Conservation (phyloP, 2,113 vertebrate genomes). For the Furnarius figulus region DNA sequence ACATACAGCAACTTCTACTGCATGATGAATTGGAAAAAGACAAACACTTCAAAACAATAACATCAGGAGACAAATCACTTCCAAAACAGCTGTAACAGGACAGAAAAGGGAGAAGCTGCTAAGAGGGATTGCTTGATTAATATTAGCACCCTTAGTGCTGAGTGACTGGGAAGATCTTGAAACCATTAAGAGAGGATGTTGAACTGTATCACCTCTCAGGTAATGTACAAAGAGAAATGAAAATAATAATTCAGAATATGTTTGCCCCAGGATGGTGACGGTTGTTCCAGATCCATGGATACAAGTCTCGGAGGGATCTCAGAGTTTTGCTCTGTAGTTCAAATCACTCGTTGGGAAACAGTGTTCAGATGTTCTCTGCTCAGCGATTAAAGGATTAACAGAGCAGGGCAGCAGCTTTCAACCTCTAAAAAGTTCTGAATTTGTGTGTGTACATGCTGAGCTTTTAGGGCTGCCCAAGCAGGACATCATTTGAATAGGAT, state of each 20-base stretch:
- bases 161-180: neutral
- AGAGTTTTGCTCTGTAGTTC: neutral
- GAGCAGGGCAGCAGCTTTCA: slow-evolving; percentile 28
- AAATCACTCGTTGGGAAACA: neutral
- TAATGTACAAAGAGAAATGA: neutral
- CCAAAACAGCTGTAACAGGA: neutral
- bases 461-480: neutral
- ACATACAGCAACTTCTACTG: neutral
- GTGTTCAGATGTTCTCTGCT: slow-evolving; percentile 8
- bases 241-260: neutral
- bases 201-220: neutral
- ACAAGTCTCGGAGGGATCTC: neutral
- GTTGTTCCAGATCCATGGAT: neutral
- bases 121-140: neutral
- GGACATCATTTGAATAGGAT: slow-evolving; percentile 16
- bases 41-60: neutral
- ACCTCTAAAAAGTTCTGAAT: neutral
- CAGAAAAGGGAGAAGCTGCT: neutral
- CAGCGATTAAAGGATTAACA: neutral
- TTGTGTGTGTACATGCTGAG: neutral
- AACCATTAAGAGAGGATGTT: neutral
- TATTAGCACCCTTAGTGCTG: neutral
- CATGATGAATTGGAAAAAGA: neutral
- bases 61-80: neutral
- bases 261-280: neutral